Conservation (phyloP, 2,797 vertebrate species). For the Chrosomus eos region DNA sequence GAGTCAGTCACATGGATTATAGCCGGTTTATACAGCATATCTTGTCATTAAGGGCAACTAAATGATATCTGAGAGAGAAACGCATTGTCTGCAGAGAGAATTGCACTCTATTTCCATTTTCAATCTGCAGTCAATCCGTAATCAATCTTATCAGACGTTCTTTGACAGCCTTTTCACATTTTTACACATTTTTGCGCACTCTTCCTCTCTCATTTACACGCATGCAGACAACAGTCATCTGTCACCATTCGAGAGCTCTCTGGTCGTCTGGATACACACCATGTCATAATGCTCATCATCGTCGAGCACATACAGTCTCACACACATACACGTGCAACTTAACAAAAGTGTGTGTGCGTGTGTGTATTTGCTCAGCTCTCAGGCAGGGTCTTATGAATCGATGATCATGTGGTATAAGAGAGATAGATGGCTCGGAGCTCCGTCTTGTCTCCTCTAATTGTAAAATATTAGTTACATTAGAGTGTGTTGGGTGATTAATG, state of each 20-base stretch:
- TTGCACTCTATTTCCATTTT: constrained; percentile 54
- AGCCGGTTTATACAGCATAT: constrained; percentile 18
- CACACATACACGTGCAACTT: constrained; percentile 77
- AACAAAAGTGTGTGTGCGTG: constrained; percentile 64
- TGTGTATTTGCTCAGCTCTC: constrained; percentile 80
- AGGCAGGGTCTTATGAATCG: constrained; percentile 98
- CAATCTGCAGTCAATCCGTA: constrained; percentile 57
- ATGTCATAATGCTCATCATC: constrained; percentile 58
- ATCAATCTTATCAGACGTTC: constrained; percentile 52
- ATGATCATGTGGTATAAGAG: constrained; percentile 99
- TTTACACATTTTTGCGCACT: constrained; percentile 44
- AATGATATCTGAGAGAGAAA: constrained; percentile 43
- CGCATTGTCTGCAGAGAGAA: constrained; percentile 31
- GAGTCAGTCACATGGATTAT: neutral
- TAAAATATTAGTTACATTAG: constrained; percentile 99
- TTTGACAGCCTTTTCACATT: constrained; percentile 45
- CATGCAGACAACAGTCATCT: constrained; percentile 54
- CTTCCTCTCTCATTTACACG: constrained; percentile 50
- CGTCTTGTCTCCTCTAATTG: constrained; percentile 99
- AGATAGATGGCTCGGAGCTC: constrained; percentile 99
- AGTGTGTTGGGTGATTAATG: constrained; percentile 99
- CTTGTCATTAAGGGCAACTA: constrained; percentile 26
- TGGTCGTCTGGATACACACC: constrained; percentile 46
- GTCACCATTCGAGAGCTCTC: constrained; percentile 53
- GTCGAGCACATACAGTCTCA: constrained; percentile 28